Percentiles rank a stretch among this genome's conserved stretches.
Conservation (phyloP, 2,113 vertebrate species). For the Eulemur rufifrons region DNA sequence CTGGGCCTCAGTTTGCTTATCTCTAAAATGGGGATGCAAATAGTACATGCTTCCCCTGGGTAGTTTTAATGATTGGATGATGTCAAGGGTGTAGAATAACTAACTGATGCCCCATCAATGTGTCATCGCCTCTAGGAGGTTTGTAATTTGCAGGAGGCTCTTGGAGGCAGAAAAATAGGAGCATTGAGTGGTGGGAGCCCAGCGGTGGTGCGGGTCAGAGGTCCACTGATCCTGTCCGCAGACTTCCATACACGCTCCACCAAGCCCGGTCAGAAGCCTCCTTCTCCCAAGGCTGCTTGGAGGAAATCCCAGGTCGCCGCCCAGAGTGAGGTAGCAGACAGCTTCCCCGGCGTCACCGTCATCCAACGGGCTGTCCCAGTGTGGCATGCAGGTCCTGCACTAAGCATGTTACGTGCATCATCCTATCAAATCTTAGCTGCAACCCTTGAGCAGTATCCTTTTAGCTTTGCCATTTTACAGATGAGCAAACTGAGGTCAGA, state of each 20-base stretch:
- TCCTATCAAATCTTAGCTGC: accelerated
- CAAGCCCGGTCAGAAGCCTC: neutral
- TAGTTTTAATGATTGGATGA: no score
- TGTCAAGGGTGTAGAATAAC: neutral
- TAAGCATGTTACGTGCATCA: accelerated
- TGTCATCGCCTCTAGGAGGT: neutral
- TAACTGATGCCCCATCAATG: neutral
- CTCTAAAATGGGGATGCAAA: neutral
- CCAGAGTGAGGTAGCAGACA: accelerated
- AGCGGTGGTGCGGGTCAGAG: neutral
- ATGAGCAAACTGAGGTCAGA: neutral
- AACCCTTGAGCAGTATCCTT: accelerated
- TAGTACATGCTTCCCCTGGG: neutral
- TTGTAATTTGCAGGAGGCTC: neutral
- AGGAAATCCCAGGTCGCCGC: neutral
- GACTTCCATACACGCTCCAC: accelerated
- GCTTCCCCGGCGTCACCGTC: accelerated
- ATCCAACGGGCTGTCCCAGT: accelerated
- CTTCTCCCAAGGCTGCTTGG: neutral
- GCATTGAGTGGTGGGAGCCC: neutral
- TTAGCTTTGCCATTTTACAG: neutral
- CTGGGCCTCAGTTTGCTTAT: neutral
- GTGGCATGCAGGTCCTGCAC: accelerated
- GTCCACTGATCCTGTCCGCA: neutral
- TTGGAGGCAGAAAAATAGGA: neutral